Evolutionary conservation across 2,797 vertebrate species (phyloP).

Genomic region (Sphenopsis melanotis): DNA sequence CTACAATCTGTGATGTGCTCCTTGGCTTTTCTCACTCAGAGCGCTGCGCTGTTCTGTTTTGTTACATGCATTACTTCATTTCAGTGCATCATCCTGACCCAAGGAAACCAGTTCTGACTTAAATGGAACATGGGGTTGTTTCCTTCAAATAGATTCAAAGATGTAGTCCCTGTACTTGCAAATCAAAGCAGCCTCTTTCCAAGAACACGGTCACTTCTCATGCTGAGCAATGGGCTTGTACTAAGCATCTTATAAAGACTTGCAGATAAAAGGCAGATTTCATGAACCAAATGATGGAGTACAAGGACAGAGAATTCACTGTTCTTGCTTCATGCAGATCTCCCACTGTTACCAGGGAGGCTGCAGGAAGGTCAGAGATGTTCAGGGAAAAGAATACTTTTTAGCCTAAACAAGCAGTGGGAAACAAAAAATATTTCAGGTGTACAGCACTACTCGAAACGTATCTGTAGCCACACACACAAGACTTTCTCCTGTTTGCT

Average conservation of each 20-base stretch:
- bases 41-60: not conserved
- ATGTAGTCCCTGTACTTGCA: not conserved
- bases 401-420: not conserved
- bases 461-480: not conserved
- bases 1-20: fast-evolving
- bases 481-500: not conserved
- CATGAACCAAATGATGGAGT: not conserved
- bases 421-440: not conserved
- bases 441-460: not conserved
- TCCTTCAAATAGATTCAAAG: not conserved
- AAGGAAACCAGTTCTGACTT: not conserved
- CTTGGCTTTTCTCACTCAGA: not conserved
- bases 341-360: not conserved
- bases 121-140: not conserved
- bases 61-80: not conserved
- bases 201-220: not conserved
- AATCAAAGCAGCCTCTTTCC: not conserved
- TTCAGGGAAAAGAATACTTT: not conserved
- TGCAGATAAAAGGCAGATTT: not conserved
- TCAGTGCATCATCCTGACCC: not conserved
- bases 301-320: not conserved
- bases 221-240: not conserved
- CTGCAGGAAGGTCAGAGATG: not conserved
- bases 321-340: not conserved
- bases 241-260: not conserved